Conservation (phyloP, 2,888 invertebrate genomes). For the Caenorhabditis sp. region DNA sequence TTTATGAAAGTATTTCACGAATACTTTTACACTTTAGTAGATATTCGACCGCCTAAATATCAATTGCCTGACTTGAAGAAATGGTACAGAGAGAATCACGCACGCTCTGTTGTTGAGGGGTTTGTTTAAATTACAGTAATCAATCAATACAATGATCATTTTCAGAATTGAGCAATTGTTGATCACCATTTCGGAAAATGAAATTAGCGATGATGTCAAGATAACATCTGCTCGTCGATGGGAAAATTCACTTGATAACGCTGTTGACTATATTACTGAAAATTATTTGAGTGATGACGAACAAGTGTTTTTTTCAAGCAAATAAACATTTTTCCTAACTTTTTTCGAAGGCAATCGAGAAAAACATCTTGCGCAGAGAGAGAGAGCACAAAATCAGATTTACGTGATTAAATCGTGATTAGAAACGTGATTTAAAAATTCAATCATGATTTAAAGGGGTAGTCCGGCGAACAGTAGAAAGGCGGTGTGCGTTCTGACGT, state of each 20-base stretch:
- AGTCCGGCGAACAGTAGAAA: no score
- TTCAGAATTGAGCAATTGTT: slow-evolving; percentile 45
- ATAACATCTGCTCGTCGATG: slow-evolving; percentile 32
- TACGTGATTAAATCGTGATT: no score
- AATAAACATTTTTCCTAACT: slow-evolving; percentile 6
- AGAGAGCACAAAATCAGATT: no score
- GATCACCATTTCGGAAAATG: slow-evolving; percentile 12
- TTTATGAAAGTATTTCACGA: slow-evolving; percentile 52
- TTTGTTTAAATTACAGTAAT: slow-evolving; percentile 10
- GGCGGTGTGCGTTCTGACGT: no score
- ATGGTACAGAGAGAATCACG: slow-evolving; percentile 36
- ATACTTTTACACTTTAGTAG: slow-evolving; percentile 57
- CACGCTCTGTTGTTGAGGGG: slow-evolving; percentile 44
- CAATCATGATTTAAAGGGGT: no score
- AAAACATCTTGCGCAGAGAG: no score
- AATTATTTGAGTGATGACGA: slow-evolving; percentile 52
- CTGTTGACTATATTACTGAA: slow-evolving; percentile 45
- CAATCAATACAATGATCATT: slow-evolving; percentile 5
- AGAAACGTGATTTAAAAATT: no score
- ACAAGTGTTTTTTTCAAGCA: slow-evolving; percentile 35
- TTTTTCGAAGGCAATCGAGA: background rate
- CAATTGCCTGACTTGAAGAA: slow-evolving; percentile 46
- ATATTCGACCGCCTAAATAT: slow-evolving; percentile 46
- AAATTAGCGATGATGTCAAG: slow-evolving; percentile 6
- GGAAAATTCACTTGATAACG: slow-evolving; percentile 47